Base-by-base conservation (phyloP, 2,888 invertebrate genomes). In the Dryobotodes eremita region DNA sequence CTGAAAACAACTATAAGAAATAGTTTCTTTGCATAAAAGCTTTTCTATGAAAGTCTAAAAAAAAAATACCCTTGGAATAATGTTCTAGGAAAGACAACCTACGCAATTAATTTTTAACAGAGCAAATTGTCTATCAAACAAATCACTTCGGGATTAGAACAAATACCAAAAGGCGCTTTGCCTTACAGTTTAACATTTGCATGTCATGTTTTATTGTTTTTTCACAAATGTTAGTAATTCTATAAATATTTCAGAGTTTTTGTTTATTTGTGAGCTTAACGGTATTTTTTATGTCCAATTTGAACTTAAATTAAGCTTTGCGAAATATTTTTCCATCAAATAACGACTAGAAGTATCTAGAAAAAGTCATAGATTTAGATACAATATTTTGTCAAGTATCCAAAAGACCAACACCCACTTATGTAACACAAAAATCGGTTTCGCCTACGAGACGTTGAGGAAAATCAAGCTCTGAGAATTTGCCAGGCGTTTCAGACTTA, bases 401-500 rank as follows among this genome's bases (percentile, higher is more conserved):
- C 5, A 20, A 48, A 17, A 61, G 42, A 66, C 59, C 26, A 85
- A 48, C 64, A 82, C 70, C 70, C 61, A 71, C 13, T 71, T 84
- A 84, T 31, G 73, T 84, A 84, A 86, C 53, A 26, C n/a, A 46
- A 71, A 65, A 73, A 78, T 74, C 48, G 61, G 57, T 71, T 66
- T 61, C 11, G 31, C 46, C 36, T 62, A 68, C 23, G 17, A 72
- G 15, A 71, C 48, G 64, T 31, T 59, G 53, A 64, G 55, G 71
- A 55, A 84, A 84, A n/a, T 61, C 15, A 50, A 55, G 79, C 62
- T 71, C 66, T 64, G 31, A 78, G 64, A 64, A 64, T 73, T 64
- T 74, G 42, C 80, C 46, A 84, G 80, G 73, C 71, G 59, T 50
- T 68, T 23, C 23, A 64, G 48, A 36, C 55, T 59, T 36, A 50